Conservation (phyloP, 2,888 invertebrate species). For the Drosophila mulleri region DNA sequence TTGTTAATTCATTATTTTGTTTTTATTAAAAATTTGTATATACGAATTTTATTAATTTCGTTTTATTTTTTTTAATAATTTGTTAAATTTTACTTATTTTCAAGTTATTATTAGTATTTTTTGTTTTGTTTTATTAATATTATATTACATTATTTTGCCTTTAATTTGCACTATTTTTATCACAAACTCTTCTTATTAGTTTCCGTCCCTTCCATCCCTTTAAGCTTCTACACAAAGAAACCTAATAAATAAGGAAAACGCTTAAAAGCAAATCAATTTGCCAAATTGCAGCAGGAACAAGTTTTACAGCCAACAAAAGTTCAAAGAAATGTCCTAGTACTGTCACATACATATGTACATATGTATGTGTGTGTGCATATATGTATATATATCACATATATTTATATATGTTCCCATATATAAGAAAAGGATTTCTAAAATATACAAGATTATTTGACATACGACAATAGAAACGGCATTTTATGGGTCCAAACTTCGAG, state of each 20-base stretch:
- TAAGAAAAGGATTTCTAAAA: conserved; percentile 49
- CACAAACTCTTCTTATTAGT: neutral
- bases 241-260: conserved; percentile 10
- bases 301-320: conserved; percentile 5
- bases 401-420: neutral
- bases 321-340: conserved; percentile 16
- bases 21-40: no score
- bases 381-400: neutral
- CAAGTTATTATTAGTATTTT: no score
- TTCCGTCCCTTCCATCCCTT: no score
- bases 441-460: conserved; percentile 54
- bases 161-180: no score
- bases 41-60: no score
- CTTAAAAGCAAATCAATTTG: conserved; percentile 43
- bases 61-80: no score
- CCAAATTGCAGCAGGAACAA: conserved; percentile 35
- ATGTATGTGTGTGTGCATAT: neutral
- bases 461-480: conserved; percentile 63
- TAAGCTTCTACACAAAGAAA: neutral
- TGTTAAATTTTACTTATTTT: no score
- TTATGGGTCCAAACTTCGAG: conserved; percentile 49
- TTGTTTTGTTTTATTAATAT: no score
- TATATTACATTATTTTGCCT: no score
- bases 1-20: no score
- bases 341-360: neutral